phyloP scores from a whole-genome alignment of 92 coral and sea anemone species.

The Heliopora coerulea region DNA sequence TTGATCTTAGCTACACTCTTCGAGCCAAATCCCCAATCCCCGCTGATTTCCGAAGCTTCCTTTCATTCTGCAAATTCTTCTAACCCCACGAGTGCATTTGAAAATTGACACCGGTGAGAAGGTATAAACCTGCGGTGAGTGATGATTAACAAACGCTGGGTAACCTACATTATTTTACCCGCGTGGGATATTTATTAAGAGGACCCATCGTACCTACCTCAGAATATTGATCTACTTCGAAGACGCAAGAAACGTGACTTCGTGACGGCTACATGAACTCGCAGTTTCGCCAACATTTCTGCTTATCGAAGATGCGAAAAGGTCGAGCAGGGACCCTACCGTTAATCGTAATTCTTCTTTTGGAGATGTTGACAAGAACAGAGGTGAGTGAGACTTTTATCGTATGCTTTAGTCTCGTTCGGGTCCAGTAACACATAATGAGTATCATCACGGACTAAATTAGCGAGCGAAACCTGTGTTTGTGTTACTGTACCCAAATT shows the following conservation, averaged over 20 bases:
- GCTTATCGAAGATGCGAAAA: constrained; percentile 19
- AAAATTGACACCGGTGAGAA: constrained; percentile 43
- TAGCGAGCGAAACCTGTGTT: neutral
- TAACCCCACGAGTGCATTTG: constrained; percentile 44
- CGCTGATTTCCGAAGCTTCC: constrained; percentile 5
- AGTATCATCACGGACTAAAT: neutral
- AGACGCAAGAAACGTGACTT: constrained; percentile 29
- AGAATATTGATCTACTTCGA: constrained; percentile 39
- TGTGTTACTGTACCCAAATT: neutral
- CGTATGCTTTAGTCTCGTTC: neutral
- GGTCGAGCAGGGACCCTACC: constrained; percentile 29
- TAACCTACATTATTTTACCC: constrained; percentile 29
- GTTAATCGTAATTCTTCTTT: constrained; percentile 28
- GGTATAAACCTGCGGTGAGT: constrained; percentile 34
- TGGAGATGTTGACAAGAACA: constrained; percentile 50
- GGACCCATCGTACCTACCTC: constrained; percentile 27
- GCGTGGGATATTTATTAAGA: constrained; percentile 32
- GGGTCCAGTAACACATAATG: too few species aligned
- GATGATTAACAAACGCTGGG: constrained; percentile 41
- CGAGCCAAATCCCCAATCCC: too few species aligned
- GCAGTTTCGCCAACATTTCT: neutral
- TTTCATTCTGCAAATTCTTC: constrained; percentile 42
- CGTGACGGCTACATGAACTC: constrained; percentile 21
- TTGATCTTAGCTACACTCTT: neutral
- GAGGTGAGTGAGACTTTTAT: constrained; percentile 52